Conservation (phyloP, 2,113 vertebrate species). For the Chelonoidis abingdonii region DNA sequence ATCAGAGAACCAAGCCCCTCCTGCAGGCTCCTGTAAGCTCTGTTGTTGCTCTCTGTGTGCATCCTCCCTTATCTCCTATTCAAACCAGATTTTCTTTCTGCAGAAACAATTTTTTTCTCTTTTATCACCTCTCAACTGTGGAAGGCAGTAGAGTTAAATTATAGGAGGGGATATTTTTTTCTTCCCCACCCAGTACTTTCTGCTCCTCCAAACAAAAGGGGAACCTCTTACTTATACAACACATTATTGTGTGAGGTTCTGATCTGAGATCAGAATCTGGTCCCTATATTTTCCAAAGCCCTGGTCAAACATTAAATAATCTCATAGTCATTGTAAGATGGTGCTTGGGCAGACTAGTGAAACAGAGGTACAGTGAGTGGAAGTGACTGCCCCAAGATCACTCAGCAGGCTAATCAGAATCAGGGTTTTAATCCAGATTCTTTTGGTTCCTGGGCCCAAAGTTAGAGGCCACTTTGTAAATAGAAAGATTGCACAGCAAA, state of each 20-base stretch:
- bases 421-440: background rate
- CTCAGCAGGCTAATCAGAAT: background rate
- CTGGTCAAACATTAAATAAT: background rate
- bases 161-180: background rate
- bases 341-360: background rate
- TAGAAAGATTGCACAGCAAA: background rate
- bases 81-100: background rate
- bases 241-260: background rate
- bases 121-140: background rate
- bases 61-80: background rate
- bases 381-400: background rate
- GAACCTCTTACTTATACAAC: accelerated
- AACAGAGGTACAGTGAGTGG: background rate
- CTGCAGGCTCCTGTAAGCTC: background rate
- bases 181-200: background rate
- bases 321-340: background rate
- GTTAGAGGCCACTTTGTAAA: background rate
- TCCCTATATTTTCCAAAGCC: background rate
- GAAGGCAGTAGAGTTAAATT: background rate
- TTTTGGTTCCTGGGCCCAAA: background rate
- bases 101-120: background rate
- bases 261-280: background rate
- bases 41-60: background rate
- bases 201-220: background rate
- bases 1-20: background rate